Evolutionary conservation across 2,797 vertebrate species (phyloP), one percentile per base, ranked within the genome.

Genomic region (Xerus rutilus): DNA sequence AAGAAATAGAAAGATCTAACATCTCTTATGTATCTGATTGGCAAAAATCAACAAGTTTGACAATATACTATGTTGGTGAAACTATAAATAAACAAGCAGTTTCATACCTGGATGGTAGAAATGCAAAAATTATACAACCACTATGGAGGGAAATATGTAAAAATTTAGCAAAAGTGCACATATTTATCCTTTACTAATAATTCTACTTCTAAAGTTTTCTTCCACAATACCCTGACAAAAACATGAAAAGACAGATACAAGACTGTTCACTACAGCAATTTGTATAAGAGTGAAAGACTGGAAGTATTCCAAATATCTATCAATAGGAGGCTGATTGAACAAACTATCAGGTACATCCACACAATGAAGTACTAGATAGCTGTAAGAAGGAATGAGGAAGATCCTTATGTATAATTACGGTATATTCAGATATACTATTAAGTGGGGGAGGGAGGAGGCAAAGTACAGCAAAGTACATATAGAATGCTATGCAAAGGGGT

Each of bases 121-220:
- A 95, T 49, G 57, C 35, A 52, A 43, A 43, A 88, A 72, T 47
- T 67, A 81, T 17, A 43, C 2, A 52, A 72, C 18, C 47, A 35
- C 28, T n/a, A 70, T 6, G 32, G 76, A 72, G 70, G 79, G 9
- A 21, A 65, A 52, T 30, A 89, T 3, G 23, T 23, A 14, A 57
- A 83, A 23, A 7, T 54, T 67, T 89, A 47, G 15, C 30, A 69
- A 73, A 90, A 90, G 0, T 52, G 9, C n/a, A 62, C 14, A 64
- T 4, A 54, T 13, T 2, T 95, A 43, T 52, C 54, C 32, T 89
- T 65, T 49, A 59, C 74, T 67, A 91, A 47, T 17, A 85, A 47
- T 74, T 86, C 84, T 65, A 39, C 62, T 84, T 86, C 43, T 76
- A 88, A 87, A 32, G 79, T 70, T 74, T 45, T 79, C 59, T 81